phyloP scores from a whole-genome alignment of 2,113 vertebrate species.

The Actenoides hombroni region DNA sequence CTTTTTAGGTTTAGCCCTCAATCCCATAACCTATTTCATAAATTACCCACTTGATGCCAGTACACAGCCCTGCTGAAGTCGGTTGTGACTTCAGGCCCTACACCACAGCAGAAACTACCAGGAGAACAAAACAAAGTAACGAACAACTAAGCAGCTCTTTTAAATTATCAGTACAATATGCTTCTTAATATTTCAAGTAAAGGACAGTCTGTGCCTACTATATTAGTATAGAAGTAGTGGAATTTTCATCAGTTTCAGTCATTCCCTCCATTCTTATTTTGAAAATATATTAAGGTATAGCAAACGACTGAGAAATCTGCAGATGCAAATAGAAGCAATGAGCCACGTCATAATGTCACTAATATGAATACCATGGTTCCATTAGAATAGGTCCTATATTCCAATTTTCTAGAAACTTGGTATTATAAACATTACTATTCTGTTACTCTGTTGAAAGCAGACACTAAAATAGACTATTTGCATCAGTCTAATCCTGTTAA shows the following conservation, averaged over 20 bases:
- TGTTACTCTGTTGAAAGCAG: not conserved
- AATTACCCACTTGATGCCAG: not conserved
- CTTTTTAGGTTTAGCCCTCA: not conserved
- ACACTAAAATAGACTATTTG: not conserved
- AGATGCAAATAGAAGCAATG: not conserved
- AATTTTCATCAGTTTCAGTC: not conserved
- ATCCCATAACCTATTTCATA: not conserved
- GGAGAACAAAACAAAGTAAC: not conserved
- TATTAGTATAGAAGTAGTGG: not conserved
- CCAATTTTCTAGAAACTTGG: not conserved
- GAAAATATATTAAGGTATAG: not conserved
- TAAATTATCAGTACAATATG: not conserved
- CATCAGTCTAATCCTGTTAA: not conserved
- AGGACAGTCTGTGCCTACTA: not conserved
- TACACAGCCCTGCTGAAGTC: not conserved
- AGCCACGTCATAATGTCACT: not conserved
- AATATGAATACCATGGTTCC: not conserved
- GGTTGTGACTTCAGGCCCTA: not conserved
- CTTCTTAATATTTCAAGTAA: not conserved
- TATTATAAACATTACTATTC: not conserved
- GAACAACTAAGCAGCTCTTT: not conserved
- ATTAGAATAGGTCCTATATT: not conserved
- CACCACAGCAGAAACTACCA: not conserved
- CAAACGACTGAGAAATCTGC: not conserved
- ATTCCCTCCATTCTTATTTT: not conserved